Base-by-base conservation (phyloP, 2,888 invertebrate genomes). In the Blastobasis lacticolella region DNA sequence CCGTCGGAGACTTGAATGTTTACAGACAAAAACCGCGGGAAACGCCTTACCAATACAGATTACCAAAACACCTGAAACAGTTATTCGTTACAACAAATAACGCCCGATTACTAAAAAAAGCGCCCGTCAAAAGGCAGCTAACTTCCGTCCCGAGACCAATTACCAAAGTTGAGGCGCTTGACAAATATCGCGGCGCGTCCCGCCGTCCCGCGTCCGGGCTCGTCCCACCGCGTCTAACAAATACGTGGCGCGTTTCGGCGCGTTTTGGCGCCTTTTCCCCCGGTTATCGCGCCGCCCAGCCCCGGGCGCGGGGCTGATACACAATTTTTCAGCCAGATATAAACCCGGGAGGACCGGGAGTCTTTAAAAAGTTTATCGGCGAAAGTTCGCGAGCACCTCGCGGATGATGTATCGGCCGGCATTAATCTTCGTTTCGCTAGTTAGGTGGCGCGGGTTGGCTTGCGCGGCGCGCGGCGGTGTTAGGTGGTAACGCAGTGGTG, bases 341-440 rank as follows among this genome's bases (percentile, higher is more conserved):
- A 80, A 69, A 69, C 72, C 68, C 67, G 67, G 67, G 68, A 71
- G 75, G 83, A 73, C 81, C 23, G 23, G 75, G 78, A 86, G 85
- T 88, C 84, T 85, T 87, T 87, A 86, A 87, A 71, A 88, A 87
- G 84, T 88, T 86, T 84, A 87, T 86, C 86, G 74, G 67, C 67
- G 69, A 75, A 82, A 81, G 78, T 84, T 82, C 65, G 82, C 79
- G 23, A 3, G 73, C 78, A 83, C 83, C 82, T 79, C 74, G 69
- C 68, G 70, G 67, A 81, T 87, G 86, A 85, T 82, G 77, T 81
- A 85, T 83, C 81, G 78, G 69, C 51, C 58, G 54, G 69, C 85
- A 86, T 86, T 85, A 78, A 81, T 85, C 86, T 85, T 81, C 68
- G 68, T 67, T 58, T 57, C 57, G 57, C 61, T 81, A 81, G 78